phyloP scores from a whole-genome alignment of 2,888 invertebrate species.

The Dicyrtoma fusca region DNA sequence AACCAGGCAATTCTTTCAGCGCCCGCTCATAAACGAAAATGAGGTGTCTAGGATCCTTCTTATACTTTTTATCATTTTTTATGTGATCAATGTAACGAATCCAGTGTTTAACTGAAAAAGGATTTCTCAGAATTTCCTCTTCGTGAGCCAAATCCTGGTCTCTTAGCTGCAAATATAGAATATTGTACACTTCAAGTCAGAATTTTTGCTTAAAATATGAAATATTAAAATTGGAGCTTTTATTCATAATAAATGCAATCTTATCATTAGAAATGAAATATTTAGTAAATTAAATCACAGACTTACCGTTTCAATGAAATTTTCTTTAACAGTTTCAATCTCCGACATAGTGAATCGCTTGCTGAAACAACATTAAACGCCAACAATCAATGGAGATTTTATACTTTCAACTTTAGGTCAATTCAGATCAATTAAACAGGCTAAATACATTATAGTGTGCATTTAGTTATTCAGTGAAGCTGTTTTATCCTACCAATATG shows the following conservation, averaged over 20 bases:
- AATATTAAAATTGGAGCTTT: too few relatives aligned
- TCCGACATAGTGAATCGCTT: too few relatives aligned
- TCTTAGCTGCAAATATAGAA: slow-evolving; percentile 64
- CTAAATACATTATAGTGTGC: too few relatives aligned
- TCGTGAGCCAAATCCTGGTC: slow-evolving; percentile 98
- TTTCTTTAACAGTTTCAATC: not conserved
- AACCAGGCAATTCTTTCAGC: slow-evolving; percentile 93
- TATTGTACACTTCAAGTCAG: too few relatives aligned
- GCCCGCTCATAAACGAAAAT: slow-evolving; percentile 96
- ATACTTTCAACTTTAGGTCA: too few relatives aligned
- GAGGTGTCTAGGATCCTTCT: slow-evolving; percentile 80
- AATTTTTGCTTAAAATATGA: too few relatives aligned
- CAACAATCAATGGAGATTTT: too few relatives aligned
- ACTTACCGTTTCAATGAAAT: slow-evolving; percentile 7
- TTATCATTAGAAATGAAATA: too few relatives aligned
- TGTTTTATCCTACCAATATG: too few relatives aligned
- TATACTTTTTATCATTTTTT: slow-evolving; percentile 62
- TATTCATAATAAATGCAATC: slow-evolving; percentile 4
- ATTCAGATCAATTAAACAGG: too few relatives aligned
- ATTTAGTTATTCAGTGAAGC: too few relatives aligned
- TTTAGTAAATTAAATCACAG: not conserved
- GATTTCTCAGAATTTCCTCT: slow-evolving; percentile 96
- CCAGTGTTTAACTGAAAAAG: slow-evolving; percentile 98
- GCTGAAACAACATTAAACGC: too few relatives aligned
- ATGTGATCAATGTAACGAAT: slow-evolving; percentile 90